Evolutionary conservation across 2,113 vertebrate genomes (phyloP).

Genomic region (Suricata suricatta): DNA sequence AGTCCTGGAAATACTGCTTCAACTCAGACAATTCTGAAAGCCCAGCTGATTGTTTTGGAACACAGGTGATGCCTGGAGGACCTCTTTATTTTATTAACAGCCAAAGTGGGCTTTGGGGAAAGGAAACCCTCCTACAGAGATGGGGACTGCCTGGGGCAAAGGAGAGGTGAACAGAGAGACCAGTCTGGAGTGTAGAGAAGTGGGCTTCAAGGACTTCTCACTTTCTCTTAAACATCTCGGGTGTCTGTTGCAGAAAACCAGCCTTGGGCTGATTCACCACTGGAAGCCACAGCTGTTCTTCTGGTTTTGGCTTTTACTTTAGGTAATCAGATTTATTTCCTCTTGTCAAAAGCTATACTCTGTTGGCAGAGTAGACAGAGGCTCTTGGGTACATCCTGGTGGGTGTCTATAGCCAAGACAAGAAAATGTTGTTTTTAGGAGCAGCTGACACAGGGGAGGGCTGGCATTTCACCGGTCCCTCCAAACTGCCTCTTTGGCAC

Average conservation of each 20-base stretch:
- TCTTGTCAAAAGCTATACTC: neutral
- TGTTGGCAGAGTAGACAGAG: neutral
- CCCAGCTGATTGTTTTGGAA: neutral
- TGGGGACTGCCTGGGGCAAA: neutral
- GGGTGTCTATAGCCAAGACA: neutral
- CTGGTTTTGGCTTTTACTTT: constrained; percentile 10
- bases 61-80: neutral
- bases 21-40: neutral
- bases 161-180: neutral
- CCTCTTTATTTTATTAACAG: neutral
- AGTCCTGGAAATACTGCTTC: neutral
- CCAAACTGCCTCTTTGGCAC: neutral
- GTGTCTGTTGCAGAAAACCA: neutral
- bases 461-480: neutral
- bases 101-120: neutral
- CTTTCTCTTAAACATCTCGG: neutral
- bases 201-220: neutral
- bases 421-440: neutral
- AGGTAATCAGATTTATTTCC: neutral
- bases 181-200: neutral
- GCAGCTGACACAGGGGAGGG: neutral
- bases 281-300: neutral
- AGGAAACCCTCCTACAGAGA: neutral
- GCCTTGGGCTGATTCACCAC: neutral
- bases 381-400: neutral